Percentiles rank a stretch among this genome's conserved stretches.
Conservation (phyloP, 2,113 vertebrate species). For the Cebus imitator region DNA sequence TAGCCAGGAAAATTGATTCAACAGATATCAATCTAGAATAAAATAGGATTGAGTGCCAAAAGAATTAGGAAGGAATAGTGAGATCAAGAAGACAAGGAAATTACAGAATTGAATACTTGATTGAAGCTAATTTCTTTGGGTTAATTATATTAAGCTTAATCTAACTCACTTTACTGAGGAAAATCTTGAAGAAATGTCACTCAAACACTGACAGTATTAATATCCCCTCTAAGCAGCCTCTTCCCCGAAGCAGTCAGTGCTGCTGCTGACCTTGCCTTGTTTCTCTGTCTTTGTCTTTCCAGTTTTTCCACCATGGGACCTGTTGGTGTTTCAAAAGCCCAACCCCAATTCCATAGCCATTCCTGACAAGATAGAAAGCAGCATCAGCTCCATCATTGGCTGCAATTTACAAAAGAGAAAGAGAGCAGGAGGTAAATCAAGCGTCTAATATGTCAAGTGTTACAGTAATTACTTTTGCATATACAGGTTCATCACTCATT, state of each 20-base stretch:
- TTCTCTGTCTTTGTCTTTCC: background rate
- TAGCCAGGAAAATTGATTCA: slow-evolving; percentile 39
- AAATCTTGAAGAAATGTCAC: slow-evolving; percentile 32
- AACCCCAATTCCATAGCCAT: fast-evolving
- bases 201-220: background rate
- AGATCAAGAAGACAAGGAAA: slow-evolving; percentile 37
- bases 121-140: slow-evolving; percentile 56
- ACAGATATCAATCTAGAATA: slow-evolving; percentile 62
- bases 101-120: slow-evolving; percentile 40
- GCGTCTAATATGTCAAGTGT: background rate
- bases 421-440: background rate
- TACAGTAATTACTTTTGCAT: background rate
- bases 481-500: background rate
- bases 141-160: slow-evolving; percentile 60
- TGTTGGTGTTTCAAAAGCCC: background rate
- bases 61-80: slow-evolving; percentile 41
- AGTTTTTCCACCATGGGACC: background rate
- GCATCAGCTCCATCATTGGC: background rate
- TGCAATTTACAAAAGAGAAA: background rate
- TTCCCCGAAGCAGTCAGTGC: background rate
- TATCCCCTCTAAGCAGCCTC: background rate
- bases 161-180: slow-evolving; percentile 33
- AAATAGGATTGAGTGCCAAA: slow-evolving; percentile 51
- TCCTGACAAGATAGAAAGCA: background rate
- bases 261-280: background rate